phyloP scores from a whole-genome alignment of 1,140 invertebrate species.

The Drosophila baimaii region DNA sequence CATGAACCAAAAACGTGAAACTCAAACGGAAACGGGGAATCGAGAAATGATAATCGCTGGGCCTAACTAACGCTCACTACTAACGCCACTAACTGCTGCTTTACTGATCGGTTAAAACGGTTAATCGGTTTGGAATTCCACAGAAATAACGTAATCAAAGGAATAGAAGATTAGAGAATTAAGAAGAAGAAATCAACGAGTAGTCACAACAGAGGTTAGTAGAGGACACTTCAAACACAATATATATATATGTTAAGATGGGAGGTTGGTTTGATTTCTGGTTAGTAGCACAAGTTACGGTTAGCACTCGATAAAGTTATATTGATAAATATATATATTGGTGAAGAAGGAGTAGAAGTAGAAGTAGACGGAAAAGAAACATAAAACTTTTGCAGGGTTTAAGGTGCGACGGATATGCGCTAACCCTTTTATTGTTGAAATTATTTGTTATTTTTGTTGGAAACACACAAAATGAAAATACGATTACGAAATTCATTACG shows the following conservation, averaged over 20 bases:
- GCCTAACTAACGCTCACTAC: conserved; percentile 48
- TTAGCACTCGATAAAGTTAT: conserved; percentile 75
- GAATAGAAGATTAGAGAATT: conserved; percentile 33
- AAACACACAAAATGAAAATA: conserved; percentile 64
- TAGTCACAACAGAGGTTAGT: conserved; percentile 76
- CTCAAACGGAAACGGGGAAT: conserved; percentile 31
- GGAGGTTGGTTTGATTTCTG: conserved; percentile 38
- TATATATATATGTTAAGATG: conserved; percentile 58
- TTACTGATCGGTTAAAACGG: conserved; percentile 42
- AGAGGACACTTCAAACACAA: conserved; percentile 77
- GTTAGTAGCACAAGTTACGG: conserved; percentile 78
- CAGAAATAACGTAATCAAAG: conserved; percentile 17
- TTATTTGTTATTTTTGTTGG: conserved; percentile 29
- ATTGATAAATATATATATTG: conserved; percentile 49
- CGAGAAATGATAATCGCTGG: conserved; percentile 36
- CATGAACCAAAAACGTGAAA: conserved; percentile 44
- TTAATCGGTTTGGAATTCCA: conserved; percentile 17
- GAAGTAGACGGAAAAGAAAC: conserved; percentile 50
- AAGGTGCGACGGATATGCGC: conserved; percentile 51
- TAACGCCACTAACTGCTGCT: conserved; percentile 45
- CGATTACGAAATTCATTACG: conserved; percentile 60
- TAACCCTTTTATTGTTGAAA: conserved; percentile 34
- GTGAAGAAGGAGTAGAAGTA: conserved; percentile 40
- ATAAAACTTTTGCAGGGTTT: conserved; percentile 36
- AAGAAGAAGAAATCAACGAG: conserved; percentile 53